Evolutionary conservation across 2,113 vertebrate species (phyloP), one percentile per base, ranked within the genome.

Genomic region (Pteropus alecto): DNA sequence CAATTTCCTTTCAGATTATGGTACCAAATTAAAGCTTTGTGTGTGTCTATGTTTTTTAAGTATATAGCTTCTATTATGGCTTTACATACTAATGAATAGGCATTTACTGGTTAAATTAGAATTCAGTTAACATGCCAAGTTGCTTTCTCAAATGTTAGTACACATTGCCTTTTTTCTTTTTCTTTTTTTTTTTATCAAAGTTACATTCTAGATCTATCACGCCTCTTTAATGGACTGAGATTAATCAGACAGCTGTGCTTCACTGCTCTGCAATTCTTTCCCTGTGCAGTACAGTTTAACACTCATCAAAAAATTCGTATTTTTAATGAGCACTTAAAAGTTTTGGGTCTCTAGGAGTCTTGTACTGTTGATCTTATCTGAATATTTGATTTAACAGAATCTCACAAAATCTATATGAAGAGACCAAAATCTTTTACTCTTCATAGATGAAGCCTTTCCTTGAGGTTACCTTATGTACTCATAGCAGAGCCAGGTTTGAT

Each of bases 91-190:
- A 98, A 97, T 97, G 96, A 97, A 94, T 92, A 93, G 83, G 92
- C 96, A 96, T 97, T 97, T 98, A 93, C 93, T 93, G 33, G 91
- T 96, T 96, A 97, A 97, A 96, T 98, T 97, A 95, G 96, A 97
- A 97, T 96, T 98, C 93, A 61, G 77, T 95, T 96, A 86, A 87
- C 87, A 87, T 70, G 79, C 95, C 88, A 97, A 93, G 93, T 97
- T 97, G 91, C 88, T 97, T 97, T 87, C 78, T 58, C 58, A 94
- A 85, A 88, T 43, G 33, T 97, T 79, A 92, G 46, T 97, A 90
- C 19, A 78, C 83, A 92, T 67, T 96, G 83, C 94, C 14, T 96
- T 70, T 90, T 85, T 48, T 21, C 38, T 83, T 92, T 38, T 83
- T 2, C 6, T 33, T 76, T 33, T 61, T 93, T 92, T 82, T n/a